A percentile compares a stretch with the other conserved stretches of the same genome.
Evolutionary conservation across 2,797 vertebrate genomes (phyloP).

Genomic region (Dendrocincla fuliginosa): DNA sequence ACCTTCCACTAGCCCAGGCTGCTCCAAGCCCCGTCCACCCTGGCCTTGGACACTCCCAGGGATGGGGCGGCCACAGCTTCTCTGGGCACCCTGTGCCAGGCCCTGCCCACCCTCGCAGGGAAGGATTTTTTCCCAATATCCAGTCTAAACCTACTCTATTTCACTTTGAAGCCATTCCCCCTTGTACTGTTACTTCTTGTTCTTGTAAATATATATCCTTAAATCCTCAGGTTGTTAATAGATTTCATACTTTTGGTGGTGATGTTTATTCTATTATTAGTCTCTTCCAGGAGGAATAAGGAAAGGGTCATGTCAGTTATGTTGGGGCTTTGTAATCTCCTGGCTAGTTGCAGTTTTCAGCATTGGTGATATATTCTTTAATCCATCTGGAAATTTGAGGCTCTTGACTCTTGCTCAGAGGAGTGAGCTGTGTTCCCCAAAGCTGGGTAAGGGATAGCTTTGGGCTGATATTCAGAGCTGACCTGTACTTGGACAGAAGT

Average conservation of each 20-base stretch:
- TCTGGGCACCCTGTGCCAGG: neutral
- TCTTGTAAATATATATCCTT: neutral
- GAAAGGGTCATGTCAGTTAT: neutral
- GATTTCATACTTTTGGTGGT: neutral
- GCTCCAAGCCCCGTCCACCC: neutral
- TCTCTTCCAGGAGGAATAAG: neutral
- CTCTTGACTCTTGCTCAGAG: neutral
- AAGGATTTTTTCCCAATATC: neutral
- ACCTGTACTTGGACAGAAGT: neutral
- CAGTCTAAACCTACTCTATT: neutral
- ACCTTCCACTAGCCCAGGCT: rapidly evolving
- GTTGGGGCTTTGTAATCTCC: neutral
- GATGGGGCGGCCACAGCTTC: neutral
- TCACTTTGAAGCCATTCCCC: neutral
- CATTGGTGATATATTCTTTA: neutral
- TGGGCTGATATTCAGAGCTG: neutral
- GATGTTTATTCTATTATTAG: neutral
- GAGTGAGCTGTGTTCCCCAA: neutral
- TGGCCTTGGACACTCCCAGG: neutral
- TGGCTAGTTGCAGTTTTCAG: neutral
- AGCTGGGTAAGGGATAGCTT: neutral
- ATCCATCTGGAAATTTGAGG: neutral
- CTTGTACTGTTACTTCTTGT: neutral
- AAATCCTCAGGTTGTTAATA: neutral
- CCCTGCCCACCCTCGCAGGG: rapidly evolving